A percentile compares a stretch with the other conserved stretches of the same genome.
Evolutionary conservation across 35 echinoderm and acorn worm genomes (phyloP).

Genomic region (Diadema setosum): DNA sequence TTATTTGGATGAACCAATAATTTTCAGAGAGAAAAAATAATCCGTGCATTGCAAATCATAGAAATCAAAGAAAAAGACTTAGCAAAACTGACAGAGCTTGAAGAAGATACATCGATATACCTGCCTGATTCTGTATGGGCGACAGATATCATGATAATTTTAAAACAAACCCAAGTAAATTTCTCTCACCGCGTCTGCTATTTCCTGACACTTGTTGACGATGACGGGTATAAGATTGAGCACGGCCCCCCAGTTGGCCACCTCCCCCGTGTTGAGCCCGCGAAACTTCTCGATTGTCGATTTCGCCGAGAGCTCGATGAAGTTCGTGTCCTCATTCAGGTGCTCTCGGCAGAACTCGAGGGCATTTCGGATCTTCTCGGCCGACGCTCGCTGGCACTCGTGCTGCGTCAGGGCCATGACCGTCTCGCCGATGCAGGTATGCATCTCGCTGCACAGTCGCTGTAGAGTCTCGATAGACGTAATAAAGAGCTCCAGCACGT

Average conservation of each 20-base stretch:
- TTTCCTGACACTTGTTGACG: conserved; percentile 70
- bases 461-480: conserved; percentile 46
- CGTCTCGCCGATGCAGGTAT: conserved; percentile 80
- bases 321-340: conserved; percentile 85
- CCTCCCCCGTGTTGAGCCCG: conserved; percentile 87
- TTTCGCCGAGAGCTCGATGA: conserved; percentile 77
- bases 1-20: too few relatives aligned
- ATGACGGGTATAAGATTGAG: conserved; percentile 86
- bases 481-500: conserved; percentile 62
- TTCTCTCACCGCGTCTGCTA: conserved; percentile 66
- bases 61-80: too few relatives aligned
- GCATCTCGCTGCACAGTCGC: conserved; percentile 39
- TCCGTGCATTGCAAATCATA: too few relatives aligned
- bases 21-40: too few relatives aligned
- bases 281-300: conserved; percentile 90
- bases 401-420: conserved; percentile 75
- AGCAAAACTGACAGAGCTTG: too few relatives aligned
- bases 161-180: too few relatives aligned
- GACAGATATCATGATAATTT: too few relatives aligned
- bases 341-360: conserved; percentile 68
- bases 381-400: conserved; percentile 40
- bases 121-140: too few relatives aligned
- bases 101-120: too few relatives aligned
- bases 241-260: conserved; percentile 83
- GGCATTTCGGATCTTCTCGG: conserved; percentile 65